phyloP scores from a whole-genome alignment of 2,113 vertebrate species.

The Anthoscopus minutus region DNA sequence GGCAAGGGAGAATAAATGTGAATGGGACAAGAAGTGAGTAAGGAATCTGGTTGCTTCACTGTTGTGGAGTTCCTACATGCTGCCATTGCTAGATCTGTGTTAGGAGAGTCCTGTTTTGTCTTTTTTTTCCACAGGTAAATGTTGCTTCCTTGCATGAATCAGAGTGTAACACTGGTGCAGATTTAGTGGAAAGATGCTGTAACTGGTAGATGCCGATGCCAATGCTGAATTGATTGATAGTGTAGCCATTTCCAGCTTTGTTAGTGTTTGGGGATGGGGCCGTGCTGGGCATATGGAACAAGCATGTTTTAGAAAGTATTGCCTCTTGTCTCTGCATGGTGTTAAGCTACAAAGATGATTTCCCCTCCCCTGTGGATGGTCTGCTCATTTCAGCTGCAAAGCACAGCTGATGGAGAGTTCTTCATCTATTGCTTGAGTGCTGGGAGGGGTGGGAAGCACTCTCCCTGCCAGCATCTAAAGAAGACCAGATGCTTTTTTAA shows the following conservation, averaged over 20 bases:
- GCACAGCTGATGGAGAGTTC: background rate
- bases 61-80: rapidly evolving
- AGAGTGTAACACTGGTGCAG: background rate
- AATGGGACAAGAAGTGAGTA: rapidly evolving
- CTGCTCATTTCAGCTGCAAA: background rate
- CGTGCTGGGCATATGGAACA: background rate
- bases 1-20: background rate
- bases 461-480: background rate
- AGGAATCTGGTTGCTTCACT: rapidly evolving
- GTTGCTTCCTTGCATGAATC: background rate
- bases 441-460: background rate
- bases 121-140: background rate
- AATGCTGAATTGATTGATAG: no score
- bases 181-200: background rate
- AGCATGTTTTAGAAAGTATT: background rate
- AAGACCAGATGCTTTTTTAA: background rate
- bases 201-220: background rate
- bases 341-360: conserved; percentile 1
- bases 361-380: background rate
- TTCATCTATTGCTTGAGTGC: background rate
- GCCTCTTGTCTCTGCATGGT: background rate
- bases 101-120: background rate
- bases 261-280: background rate
- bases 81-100: background rate
- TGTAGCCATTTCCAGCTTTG: background rate